These are phyloP conservation scores for Protonemura montana DNA, from an alignment of 2,888 invertebrate species.

Conservation along the genomic window DNA sequence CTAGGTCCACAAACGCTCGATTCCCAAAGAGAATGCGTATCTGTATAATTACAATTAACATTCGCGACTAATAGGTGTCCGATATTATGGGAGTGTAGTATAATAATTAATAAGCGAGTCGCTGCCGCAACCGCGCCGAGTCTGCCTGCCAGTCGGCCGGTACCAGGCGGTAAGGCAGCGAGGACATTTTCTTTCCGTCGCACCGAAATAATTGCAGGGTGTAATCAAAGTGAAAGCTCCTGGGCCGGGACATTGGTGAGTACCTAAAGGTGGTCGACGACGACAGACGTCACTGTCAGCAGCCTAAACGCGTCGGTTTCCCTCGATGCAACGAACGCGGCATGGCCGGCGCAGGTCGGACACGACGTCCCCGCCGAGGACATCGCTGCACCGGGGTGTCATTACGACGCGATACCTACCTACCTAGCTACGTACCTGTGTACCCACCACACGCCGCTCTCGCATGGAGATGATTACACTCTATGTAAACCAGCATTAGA, in stretches of 20 bases:
- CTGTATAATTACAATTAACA: background rate
- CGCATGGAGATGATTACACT: conserved; percentile 38
- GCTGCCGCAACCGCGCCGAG: background rate
- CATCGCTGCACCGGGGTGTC: background rate
- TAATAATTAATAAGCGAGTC: background rate
- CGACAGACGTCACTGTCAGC: background rate
- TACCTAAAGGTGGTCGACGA: conserved; percentile 13
- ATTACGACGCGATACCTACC: background rate
- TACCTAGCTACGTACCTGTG: too few species aligned
- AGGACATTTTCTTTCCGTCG: conserved; percentile 36
- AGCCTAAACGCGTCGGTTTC: background rate
- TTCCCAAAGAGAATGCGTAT: background rate
- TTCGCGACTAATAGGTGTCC: background rate
- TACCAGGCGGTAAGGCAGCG: too few species aligned
- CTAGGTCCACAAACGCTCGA: background rate
- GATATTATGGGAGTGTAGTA: background rate
- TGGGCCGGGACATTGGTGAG: background rate
- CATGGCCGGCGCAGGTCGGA: background rate
- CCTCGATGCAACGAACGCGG: background rate
- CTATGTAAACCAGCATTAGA: conserved; percentile 41
- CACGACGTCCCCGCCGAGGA: background rate
- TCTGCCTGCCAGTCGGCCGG: too few species aligned
- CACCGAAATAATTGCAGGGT: conserved; percentile 27
- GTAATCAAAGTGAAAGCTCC: conserved; percentile 32
- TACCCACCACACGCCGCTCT: background rate